A percentile compares a stretch with the other conserved stretches of the same genome.
Evolutionary conservation across 2,113 vertebrate genomes (phyloP).

Genomic region (Sclerurus mexicanus): DNA sequence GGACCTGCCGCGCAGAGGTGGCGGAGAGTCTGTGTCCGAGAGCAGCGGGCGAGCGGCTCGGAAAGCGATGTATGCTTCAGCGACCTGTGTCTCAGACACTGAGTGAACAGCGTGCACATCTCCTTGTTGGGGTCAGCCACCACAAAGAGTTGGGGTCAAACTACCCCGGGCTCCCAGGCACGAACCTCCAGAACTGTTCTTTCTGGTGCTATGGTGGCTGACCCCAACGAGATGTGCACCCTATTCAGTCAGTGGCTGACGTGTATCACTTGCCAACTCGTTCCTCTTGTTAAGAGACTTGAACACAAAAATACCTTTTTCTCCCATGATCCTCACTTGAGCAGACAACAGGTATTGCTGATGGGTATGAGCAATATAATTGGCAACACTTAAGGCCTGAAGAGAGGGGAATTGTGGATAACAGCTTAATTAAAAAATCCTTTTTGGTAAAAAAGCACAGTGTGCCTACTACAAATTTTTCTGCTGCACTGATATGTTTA

Average conservation of each 20-base stretch:
- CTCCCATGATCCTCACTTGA: background rate
- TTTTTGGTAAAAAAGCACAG: background rate
- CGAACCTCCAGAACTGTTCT: background rate
- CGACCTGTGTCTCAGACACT: background rate
- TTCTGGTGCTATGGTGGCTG: background rate
- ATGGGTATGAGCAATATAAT: background rate
- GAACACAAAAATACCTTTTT: background rate
- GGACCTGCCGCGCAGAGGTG: too few relatives aligned
- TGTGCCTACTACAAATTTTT: background rate
- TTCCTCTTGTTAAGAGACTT: background rate
- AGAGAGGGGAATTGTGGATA: background rate
- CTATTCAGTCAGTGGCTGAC: too few relatives aligned
- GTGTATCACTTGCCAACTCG: too few relatives aligned
- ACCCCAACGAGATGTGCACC: background rate
- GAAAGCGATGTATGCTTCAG: background rate
- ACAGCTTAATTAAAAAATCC: background rate
- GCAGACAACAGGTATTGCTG: background rate
- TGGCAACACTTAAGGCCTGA: background rate
- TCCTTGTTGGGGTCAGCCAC: background rate
- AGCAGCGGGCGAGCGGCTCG: background rate
- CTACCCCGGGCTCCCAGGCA: too few relatives aligned
- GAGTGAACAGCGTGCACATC: too few relatives aligned
- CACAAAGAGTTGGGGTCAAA: background rate
- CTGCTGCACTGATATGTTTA: background rate
- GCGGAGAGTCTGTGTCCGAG: too few relatives aligned